Evolutionary conservation across 1,140 invertebrate genomes (phyloP).

Genomic region (Sarcophaga bullata): DNA sequence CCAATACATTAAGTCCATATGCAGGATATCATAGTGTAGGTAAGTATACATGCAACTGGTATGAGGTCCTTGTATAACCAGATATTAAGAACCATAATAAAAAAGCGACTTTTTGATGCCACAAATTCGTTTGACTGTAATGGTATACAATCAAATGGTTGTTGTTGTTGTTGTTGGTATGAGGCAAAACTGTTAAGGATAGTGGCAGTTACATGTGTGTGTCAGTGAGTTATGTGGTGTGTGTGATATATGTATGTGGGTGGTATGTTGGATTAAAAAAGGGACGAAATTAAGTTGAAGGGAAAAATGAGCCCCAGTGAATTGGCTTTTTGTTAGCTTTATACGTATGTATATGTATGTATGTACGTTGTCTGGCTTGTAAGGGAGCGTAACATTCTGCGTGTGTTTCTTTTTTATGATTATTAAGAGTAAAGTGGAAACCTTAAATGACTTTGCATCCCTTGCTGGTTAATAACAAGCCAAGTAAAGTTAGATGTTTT

Average conservation of each 20-base stretch:
- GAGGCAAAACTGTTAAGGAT: not conserved
- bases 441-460: conserved; percentile 61
- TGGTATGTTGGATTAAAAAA: conserved; percentile 9
- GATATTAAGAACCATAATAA: conserved; percentile 52
- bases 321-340: conserved; percentile 39
- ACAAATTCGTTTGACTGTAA: conserved; percentile 58
- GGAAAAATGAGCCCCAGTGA: conserved; percentile 2
- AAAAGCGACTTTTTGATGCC: conserved; percentile 66
- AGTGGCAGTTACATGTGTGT: not conserved
- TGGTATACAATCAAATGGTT: conserved; percentile 44
- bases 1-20: conserved; percentile 31
- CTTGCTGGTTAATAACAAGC: conserved; percentile 66
- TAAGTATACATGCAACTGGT: not conserved
- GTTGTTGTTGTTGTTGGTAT: not conserved
- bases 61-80: conserved; percentile 41
- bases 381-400: not conserved
- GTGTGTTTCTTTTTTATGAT: conserved; percentile 6
- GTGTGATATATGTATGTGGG: conserved; percentile 26
- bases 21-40: not conserved
- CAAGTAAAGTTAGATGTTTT: conserved; percentile 56
- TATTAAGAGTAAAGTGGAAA: not conserved
- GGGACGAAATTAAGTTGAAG: not conserved
- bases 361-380: not conserved
- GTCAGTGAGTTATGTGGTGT: too few species aligned
- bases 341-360: too few species aligned